phyloP scores from a whole-genome alignment of 2,888 invertebrate species.

The Drosophila ezoana region DNA sequence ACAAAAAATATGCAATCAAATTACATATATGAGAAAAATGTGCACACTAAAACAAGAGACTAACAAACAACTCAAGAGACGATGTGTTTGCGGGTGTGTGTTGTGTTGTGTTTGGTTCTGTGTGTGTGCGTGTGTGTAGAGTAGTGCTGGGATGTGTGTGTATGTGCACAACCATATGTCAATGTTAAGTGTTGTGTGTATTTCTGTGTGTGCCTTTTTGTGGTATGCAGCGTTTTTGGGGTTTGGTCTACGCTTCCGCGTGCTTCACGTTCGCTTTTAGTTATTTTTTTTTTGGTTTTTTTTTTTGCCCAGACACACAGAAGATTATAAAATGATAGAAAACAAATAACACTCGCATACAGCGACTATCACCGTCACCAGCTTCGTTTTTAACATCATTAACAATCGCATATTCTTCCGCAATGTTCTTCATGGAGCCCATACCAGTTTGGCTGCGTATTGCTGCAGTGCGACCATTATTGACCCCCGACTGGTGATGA shows the following conservation, averaged over 20 bases:
- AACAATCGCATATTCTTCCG: slow-evolving; percentile 2
- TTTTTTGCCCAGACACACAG: slow-evolving; percentile 32
- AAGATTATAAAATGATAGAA: slow-evolving; percentile 7
- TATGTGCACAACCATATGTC: slow-evolving; percentile 12
- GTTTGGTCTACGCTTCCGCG: slow-evolving; percentile 32
- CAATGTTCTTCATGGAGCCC: slow-evolving; percentile 23
- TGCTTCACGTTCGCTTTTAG: slow-evolving; percentile 68
- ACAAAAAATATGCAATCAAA: not conserved
- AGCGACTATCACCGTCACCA: slow-evolving; percentile 50
- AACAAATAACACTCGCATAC: slow-evolving; percentile 36
- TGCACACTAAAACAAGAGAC: slow-evolving; percentile 44
- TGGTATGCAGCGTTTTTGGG: slow-evolving; percentile 6
- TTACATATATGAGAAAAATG: slow-evolving; percentile 17
- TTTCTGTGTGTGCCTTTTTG: slow-evolving; percentile 16
- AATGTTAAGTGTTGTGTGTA: slow-evolving; percentile 6
- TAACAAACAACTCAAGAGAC: slow-evolving; percentile 29
- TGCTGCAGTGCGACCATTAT: slow-evolving; percentile 40
- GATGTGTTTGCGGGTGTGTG: slow-evolving; percentile 27
- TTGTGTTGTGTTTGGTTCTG: slow-evolving; percentile 2
- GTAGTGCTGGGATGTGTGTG: slow-evolving; percentile 25
- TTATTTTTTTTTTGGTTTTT: not conserved
- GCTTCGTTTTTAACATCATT: slow-evolving; percentile 15
- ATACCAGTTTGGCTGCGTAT: slow-evolving; percentile 57
- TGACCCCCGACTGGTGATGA: slow-evolving; percentile 19
- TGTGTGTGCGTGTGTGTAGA: slow-evolving; percentile 18